Evolutionary conservation across 64 coral and sea anemone species (phyloP), one percentile per base, ranked within the genome.

Genomic region (Montipora cactus): DNA sequence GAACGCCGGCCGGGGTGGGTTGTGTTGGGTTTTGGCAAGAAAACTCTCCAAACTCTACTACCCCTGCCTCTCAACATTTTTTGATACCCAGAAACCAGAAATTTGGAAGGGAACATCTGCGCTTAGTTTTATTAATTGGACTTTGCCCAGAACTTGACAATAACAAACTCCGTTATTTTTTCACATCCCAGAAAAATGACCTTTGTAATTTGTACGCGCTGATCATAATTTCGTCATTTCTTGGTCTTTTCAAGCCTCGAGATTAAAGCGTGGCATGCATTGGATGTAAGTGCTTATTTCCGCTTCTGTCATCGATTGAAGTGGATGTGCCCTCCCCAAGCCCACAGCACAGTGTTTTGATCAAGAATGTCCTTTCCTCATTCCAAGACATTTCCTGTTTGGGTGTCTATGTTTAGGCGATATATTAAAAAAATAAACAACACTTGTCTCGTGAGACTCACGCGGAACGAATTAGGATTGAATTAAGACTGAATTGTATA

Each of bases 381-480:
- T 55, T 55, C 9, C 52, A 55, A 10, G 52, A 67, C 59, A 67
- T 84, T 84, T 84, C 59, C 59, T 66, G 81, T 67, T 66, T 84
- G 81, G 81, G 47, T 84, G 28, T 37, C 28, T 37, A 37, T 37
- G 28, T 37, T 37, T 37, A 37, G 28, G 28, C 28, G 28, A 37
- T 37, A 37, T 37, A 37, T 37, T 37, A 37, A 37, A 37, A 37
- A 37, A 37, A 37, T 37, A 37, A 37, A 37, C 28, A 37, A 37
- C 1, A 37, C 28, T 37, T 37, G 28, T 37, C 28, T 37, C 28
- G 28, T 37, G 28, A 37, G 28, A 37, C 28, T 37, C 28, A 37
- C 28, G 28, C 28, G 28, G 1, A 37, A 37, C 28, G 28, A 37
- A 37, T 37, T 37, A 37, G 1, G 28, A 37, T 1, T 37, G 28